Evolutionary conservation across 2,888 invertebrate genomes (phyloP).

Genomic region (Myopa testacea): DNA sequence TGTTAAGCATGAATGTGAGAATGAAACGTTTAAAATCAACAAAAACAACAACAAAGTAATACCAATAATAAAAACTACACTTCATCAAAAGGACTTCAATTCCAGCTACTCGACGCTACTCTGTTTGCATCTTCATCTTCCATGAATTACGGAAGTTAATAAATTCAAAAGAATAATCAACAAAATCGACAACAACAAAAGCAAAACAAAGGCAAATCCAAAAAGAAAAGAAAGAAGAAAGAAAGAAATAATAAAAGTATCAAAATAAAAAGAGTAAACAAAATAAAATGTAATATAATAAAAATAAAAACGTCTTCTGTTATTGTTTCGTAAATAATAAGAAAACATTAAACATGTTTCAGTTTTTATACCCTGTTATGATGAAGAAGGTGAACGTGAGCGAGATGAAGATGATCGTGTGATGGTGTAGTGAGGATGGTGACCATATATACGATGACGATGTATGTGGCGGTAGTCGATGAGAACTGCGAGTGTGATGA

Average conservation of each 20-base stretch:
- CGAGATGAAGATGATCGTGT: neutral
- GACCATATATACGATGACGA: too few species aligned
- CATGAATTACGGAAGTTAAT: conserved; percentile 9
- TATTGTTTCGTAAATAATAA: neutral
- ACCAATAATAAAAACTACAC: too few species aligned
- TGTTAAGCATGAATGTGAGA: too few species aligned
- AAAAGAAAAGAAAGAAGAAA: neutral
- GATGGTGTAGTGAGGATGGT: neutral
- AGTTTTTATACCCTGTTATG: neutral
- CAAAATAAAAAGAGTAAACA: too few species aligned
- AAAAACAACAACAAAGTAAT: too few species aligned
- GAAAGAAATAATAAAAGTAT: neutral
- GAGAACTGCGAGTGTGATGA: neutral
- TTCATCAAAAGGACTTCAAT: too few species aligned
- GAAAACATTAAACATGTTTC: conserved; percentile 12
- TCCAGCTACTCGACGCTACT: too few species aligned
- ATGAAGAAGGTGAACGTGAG: neutral
- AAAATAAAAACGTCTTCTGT: conserved; percentile 28
- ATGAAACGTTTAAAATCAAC: too few species aligned
- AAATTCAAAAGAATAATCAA: conserved; percentile 11
- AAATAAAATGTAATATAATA: neutral
- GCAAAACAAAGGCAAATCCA: neutral
- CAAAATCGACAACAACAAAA: neutral
- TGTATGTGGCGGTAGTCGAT: too few species aligned
- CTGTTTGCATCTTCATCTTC: too few species aligned